A percentile compares a stretch with the other conserved stretches of the same genome.
These are phyloP conservation scores for Plemyria rubiginata DNA, from an alignment of 2,888 invertebrate species.

Conservation along the genomic window DNA sequence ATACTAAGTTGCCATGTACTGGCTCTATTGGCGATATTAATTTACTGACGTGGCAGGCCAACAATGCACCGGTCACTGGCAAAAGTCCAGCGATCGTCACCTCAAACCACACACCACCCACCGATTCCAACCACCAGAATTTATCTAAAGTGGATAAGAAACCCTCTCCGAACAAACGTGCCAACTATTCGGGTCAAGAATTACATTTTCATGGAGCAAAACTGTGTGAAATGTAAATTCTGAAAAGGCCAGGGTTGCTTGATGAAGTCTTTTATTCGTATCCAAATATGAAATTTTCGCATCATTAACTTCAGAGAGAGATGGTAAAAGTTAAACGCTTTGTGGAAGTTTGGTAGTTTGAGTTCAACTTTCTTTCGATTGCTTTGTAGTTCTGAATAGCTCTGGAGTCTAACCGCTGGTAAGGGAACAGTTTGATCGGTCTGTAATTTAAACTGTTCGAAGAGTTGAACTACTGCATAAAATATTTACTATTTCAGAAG, in stretches of 20 bases:
- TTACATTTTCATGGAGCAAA: constrained; percentile 27
- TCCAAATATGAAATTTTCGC: constrained; percentile 46
- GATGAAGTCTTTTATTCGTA: constrained; percentile 37
- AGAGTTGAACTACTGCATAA: constrained; percentile 21
- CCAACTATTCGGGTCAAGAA: constrained; percentile 24
- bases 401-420: constrained; percentile 40
- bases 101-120: constrained; percentile 47
- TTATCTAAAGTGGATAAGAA: constrained; percentile 62
- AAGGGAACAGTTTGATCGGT: constrained; percentile 30
- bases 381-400: constrained; percentile 48
- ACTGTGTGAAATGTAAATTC: constrained; percentile 24
- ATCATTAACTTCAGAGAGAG: constrained; percentile 45
- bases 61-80: constrained; percentile 73
- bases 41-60: constrained; percentile 70
- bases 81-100: constrained; percentile 63
- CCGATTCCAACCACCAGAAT: constrained; percentile 60
- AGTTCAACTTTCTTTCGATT: constrained; percentile 57
- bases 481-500: constrained; percentile 16
- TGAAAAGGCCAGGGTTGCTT: constrained; percentile 25
- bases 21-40: constrained; percentile 73
- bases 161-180: constrained; percentile 43
- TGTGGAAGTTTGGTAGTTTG: constrained; percentile 46
- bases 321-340: constrained; percentile 49
- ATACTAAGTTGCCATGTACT: constrained; percentile 55
- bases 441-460: constrained; percentile 36